Percentiles rank a stretch among this genome's conserved stretches.
Evolutionary conservation across 2,113 vertebrate genomes (phyloP).

Genomic region (Bos javanicus): DNA sequence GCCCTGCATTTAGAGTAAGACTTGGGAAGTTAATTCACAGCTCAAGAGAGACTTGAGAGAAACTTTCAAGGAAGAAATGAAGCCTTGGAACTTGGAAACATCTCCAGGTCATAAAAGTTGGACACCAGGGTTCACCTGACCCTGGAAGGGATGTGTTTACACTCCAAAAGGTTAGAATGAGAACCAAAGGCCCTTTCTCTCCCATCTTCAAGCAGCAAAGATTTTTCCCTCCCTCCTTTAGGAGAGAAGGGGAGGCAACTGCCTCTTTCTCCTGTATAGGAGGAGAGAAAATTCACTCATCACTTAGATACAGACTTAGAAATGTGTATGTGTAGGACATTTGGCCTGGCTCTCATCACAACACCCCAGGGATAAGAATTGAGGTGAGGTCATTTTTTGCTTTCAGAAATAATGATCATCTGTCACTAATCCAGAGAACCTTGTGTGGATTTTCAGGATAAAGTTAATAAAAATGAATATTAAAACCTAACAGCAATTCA

Average conservation of each 20-base stretch:
- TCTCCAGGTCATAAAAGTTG: neutral
- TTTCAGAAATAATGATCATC: neutral
- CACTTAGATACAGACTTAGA: neutral
- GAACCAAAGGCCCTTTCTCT: neutral
- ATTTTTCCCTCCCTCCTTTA: rapidly evolving
- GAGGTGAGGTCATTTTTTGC: neutral
- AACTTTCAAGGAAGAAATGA: neutral
- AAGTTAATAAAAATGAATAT: neutral
- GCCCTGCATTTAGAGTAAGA: neutral
- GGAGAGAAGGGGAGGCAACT: neutral
- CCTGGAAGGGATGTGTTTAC: neutral
- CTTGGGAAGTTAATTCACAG: neutral
- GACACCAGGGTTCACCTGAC: neutral
- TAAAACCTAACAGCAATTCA: neutral
- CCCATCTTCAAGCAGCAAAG: neutral
- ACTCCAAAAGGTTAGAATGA: neutral
- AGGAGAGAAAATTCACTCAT: neutral
- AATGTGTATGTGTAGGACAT: rapidly evolving
- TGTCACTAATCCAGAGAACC: neutral
- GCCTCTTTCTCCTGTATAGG: neutral
- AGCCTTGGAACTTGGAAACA: neutral
- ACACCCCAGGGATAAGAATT: neutral
- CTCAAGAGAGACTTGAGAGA: neutral
- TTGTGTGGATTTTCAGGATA: neutral
- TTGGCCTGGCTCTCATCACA: rapidly evolving